Conservation (phyloP, 2,888 invertebrate species). For the Philereme transversata region DNA sequence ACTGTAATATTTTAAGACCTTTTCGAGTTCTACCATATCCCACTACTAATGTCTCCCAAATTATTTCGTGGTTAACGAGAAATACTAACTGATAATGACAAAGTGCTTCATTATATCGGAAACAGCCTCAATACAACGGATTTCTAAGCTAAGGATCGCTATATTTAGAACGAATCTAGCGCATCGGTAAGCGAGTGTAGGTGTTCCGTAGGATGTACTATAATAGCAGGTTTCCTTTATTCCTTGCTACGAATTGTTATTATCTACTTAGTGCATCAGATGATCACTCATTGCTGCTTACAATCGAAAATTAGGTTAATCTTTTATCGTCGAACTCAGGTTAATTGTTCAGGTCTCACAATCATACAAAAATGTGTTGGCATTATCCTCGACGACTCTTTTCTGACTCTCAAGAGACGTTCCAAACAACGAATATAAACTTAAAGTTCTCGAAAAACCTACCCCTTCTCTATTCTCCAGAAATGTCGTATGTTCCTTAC, state of each 20-base stretch:
- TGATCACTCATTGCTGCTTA: not conserved
- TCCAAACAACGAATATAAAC: no score
- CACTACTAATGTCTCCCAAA: no score
- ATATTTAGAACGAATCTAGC: conserved; percentile 64
- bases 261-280: conserved; percentile 35
- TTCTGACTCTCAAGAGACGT: no score
- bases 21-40: no score
- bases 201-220: conserved; percentile 50
- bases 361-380: no score
- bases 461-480: no score
- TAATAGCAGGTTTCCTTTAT: conserved; percentile 52
- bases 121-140: conserved; percentile 6
- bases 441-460: no score
- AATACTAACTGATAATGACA: not conserved
- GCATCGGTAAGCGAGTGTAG: conserved; percentile 53
- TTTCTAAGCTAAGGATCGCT: conserved; percentile 44
- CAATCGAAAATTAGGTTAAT: not conserved
- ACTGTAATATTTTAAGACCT: no score
- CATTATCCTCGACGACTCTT: no score
- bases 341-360: not conserved
- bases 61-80: no score
- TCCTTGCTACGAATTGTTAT: conserved; percentile 17
- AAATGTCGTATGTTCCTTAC: no score
- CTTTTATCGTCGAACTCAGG: not conserved
- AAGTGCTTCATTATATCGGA: not conserved